Evolutionary conservation across 2,797 vertebrate species (phyloP).

Genomic region (Antrozous pallidus): DNA sequence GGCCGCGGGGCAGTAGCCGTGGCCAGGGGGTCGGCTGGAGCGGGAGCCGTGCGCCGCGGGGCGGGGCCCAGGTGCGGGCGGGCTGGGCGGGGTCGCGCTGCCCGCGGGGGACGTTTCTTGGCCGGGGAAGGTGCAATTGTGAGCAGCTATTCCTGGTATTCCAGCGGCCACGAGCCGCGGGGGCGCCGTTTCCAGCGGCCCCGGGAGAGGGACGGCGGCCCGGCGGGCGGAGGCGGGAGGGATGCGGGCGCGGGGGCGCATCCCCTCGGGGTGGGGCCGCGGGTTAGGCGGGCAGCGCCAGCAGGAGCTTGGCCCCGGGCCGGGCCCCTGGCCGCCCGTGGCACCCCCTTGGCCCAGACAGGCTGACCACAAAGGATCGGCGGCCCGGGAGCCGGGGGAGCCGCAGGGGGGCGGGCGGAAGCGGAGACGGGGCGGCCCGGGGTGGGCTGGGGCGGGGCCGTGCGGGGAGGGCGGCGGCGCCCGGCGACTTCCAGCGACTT

Average conservation of each 20-base stretch:
- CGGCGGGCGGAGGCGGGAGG: neutral
- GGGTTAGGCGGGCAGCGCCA: neutral
- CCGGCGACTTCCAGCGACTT: constrained; percentile 10
- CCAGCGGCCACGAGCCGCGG: constrained; percentile 20
- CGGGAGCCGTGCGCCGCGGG: neutral
- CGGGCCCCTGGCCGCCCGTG: neutral
- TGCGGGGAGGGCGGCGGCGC: neutral
- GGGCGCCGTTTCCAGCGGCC: neutral
- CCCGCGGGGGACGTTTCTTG: constrained; percentile 50
- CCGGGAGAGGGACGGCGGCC: neutral
- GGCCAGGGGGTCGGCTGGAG: fast-evolving
- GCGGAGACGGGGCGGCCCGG: neutral
- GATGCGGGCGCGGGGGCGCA: neutral
- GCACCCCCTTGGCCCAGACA: constrained; percentile 18
- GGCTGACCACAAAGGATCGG: constrained; percentile 11
- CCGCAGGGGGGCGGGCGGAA: constrained; percentile 15
- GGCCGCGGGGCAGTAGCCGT: neutral
- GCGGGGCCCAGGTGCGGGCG: neutral
- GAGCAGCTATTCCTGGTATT: constrained; percentile 77
- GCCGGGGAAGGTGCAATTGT: constrained; percentile 73
- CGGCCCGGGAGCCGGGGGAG: neutral
- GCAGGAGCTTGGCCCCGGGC: neutral
- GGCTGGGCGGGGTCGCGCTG: neutral
- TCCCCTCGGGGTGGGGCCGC: neutral
- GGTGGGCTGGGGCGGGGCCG: constrained; percentile 60